Conservation (phyloP, 2,113 vertebrate genomes). For the Microtus pennsylvanicus region DNA sequence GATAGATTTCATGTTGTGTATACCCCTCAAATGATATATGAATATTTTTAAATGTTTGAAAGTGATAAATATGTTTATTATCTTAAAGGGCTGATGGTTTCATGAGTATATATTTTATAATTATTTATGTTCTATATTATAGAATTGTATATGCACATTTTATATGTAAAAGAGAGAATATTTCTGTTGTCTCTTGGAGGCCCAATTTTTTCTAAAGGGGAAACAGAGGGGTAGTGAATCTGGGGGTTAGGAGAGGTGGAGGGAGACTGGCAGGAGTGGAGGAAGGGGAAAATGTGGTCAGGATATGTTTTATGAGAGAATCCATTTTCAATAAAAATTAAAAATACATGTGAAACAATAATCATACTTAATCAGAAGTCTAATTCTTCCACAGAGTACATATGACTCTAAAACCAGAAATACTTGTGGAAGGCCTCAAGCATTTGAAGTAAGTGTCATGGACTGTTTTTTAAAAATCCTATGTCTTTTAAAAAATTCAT, state of each 20-base stretch:
- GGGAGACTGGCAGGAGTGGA: neutral
- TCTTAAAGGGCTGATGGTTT: neutral
- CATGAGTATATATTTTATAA: neutral
- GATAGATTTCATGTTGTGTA: neutral
- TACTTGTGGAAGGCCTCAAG: conserved; percentile 2
- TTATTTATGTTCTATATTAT: neutral
- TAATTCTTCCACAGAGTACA: neutral
- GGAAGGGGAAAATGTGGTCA: neutral
- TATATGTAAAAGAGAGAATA: neutral
- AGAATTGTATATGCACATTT: neutral
- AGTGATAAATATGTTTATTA: neutral
- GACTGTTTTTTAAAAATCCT: conserved; percentile 42
- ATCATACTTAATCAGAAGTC: conserved; percentile 14
- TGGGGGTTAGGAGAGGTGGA: too few species aligned
- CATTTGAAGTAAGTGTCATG: conserved; percentile 41
- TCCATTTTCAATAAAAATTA: neutral
- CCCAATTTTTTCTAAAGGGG: neutral
- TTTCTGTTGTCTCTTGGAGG: neutral
- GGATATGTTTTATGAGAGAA: neutral
- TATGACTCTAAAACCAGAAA: conserved; percentile 21
- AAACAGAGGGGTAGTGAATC: neutral
- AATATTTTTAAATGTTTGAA: neutral
- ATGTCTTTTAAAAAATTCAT: neutral
- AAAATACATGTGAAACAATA: neutral
- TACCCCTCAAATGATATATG: neutral